Conservation (phyloP, 2,113 vertebrate species). For the Antechinus stuartii region DNA sequence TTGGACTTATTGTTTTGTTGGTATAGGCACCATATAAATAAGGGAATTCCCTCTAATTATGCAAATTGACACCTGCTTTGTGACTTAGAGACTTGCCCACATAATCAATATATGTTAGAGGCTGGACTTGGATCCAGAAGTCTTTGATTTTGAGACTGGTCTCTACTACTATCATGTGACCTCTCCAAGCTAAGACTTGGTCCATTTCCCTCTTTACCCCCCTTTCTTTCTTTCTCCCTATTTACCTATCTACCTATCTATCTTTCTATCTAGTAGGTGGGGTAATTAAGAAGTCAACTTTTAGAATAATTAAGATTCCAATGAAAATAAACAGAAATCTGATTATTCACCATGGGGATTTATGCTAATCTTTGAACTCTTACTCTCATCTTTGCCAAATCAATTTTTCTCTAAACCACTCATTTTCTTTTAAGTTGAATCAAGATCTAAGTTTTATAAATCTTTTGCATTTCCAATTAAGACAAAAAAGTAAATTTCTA, state of each 20-base stretch:
- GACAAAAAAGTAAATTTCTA: constrained; percentile 27
- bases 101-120: background rate
- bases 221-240: background rate
- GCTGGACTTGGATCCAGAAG: background rate
- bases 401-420: constrained; percentile 22
- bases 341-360: background rate
- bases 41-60: background rate
- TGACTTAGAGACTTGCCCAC: background rate
- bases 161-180: background rate
- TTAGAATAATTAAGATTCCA: constrained; percentile 18
- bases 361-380: background rate
- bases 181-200: background rate
- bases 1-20: background rate
- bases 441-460: constrained; percentile 27
- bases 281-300: background rate
- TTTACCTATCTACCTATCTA: background rate
- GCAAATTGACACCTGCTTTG: background rate
- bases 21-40: background rate
- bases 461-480: constrained; percentile 44
- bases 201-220: background rate
- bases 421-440: constrained; percentile 3
- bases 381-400: constrained; percentile 36
- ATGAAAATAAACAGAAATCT: constrained; percentile 25
- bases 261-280: background rate
- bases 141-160: background rate